Base-by-base conservation (phyloP, 2,797 vertebrate genomes). In the Smutsia gigantea region DNA sequence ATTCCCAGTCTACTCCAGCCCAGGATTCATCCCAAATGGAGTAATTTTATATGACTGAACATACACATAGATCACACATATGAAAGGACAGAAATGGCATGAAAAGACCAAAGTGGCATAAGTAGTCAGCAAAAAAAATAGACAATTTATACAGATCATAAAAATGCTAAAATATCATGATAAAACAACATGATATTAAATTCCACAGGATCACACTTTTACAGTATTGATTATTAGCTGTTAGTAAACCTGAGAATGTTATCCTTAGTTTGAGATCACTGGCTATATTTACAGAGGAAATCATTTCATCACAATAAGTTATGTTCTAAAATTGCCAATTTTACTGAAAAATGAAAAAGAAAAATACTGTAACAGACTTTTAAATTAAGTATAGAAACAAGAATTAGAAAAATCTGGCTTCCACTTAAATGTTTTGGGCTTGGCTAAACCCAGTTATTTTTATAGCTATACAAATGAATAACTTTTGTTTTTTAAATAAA, bases 381-480 rank as follows among this genome's bases (percentile, higher is more conserved):
- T 93, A 42, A 59, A 59, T 72, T 90, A 85, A 90, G n/a, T 64
- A 64, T 23, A 59, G 42, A 59, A 74, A 57, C 18, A 51, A 72
- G 87, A 86, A 27, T 69, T 51, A 42, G 23, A 69, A 96, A 82
- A 61, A 34, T 42, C 39, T 90, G 42, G 34, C n/a, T 81, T 94
- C 25, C 69, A 92, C 61, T 78, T 77, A 0, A 92, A 42, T 75
- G 34, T 8, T 69, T 87, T 91, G 39, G 68, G 34, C 37, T 18
- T 90, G 12, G 19, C 78, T 91, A 87, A 87, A 59, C 27, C 31
- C 8, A 21, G 27, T 87, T 87, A 64, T 96, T 86, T 96, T 77
- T 21, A 77, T 34, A 87, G 61, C 31, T 77, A 81, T 25, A 39
- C 15, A 94, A 39, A 89, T 42, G 34, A 55, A 4, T 18, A 69